Evolutionary conservation across 2,797 vertebrate genomes (phyloP), one percentile per base, ranked within the genome.

Genomic region (Hydrolagus colliei): DNA sequence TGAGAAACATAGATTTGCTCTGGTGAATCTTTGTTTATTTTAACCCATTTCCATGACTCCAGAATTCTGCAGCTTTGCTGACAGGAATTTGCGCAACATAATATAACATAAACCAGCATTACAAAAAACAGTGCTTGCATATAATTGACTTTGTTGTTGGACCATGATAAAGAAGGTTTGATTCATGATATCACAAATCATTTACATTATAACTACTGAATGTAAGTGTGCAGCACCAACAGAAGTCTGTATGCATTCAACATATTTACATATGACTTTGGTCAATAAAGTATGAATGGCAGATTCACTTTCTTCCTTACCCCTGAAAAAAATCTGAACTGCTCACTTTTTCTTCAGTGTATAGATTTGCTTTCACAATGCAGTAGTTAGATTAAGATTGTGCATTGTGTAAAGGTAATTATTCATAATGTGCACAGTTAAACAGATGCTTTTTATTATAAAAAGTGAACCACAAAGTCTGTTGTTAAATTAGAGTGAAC

Each of bases 371-470:
- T 52, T 52, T 52, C 41, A 52, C 41, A 52, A 52, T 52, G 41
- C 41, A 52, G 41, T 52, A 6, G 41, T 52, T 52, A 52, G 41
- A 52, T 52, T 52, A 52, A 52, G 41, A 0, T 6, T 52, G 41
- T 52, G 41, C 6, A 52, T 52, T 52, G 41, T 52, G 41, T 52
- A 52, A 52, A 52, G 41, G 41, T 52, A 52, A 52, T 52, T 52
- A 52, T 6, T 52, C 41, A 52, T 6, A 12, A 20, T 71, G 18
- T 41, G n/a, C 35, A n/a, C 67, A 41, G 65, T 52, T 41, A 71
- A 71, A 9, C 27, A 84, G 79, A 63, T 84, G 79, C 79, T 18
- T 84, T 35, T 63, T 65, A 80, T 80, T 68, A 82, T 18, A 68
- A 82, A 82, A 18, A 71, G n/a, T 16, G n/a, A 52, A 41, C 32